phyloP scores from a whole-genome alignment of 1,140 invertebrate species.

The Apolygus lucorum region DNA sequence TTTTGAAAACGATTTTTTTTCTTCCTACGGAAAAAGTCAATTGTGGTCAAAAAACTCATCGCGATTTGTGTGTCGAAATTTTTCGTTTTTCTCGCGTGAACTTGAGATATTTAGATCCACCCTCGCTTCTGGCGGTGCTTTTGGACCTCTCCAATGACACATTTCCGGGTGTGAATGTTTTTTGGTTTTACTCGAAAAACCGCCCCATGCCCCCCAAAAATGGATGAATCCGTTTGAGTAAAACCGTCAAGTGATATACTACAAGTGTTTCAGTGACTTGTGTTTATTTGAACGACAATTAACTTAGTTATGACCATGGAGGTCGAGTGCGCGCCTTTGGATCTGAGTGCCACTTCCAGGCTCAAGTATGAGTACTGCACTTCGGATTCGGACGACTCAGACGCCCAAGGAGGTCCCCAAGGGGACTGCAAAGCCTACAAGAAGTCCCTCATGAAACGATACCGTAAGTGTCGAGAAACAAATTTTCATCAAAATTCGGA shows the following conservation, averaged over 20 bases:
- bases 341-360: constrained; percentile 31
- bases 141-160: not conserved
- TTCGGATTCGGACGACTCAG: constrained; percentile 41
- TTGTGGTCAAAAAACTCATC: not conserved
- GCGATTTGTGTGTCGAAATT: no score
- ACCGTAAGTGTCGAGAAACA: constrained; percentile 46
- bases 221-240: no score
- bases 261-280: not conserved
- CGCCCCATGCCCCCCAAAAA: no score
- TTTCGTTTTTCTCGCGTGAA: no score
- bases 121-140: not conserved
- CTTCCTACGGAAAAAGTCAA: not conserved
- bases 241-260: no score
- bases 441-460: constrained; percentile 45
- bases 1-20: not conserved
- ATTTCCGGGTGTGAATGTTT: not conserved
- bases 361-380: constrained; percentile 35
- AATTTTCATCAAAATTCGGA: no score
- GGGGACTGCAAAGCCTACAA: constrained; percentile 42
- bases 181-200: not conserved
- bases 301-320: constrained; percentile 24
- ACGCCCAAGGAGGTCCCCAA: constrained; percentile 32
- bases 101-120: no score
- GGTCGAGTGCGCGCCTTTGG: constrained; percentile 34
- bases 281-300: not conserved